phyloP scores from a whole-genome alignment of 2,888 invertebrate genomes.

The Bursaphelenchus okinawaensis region DNA sequence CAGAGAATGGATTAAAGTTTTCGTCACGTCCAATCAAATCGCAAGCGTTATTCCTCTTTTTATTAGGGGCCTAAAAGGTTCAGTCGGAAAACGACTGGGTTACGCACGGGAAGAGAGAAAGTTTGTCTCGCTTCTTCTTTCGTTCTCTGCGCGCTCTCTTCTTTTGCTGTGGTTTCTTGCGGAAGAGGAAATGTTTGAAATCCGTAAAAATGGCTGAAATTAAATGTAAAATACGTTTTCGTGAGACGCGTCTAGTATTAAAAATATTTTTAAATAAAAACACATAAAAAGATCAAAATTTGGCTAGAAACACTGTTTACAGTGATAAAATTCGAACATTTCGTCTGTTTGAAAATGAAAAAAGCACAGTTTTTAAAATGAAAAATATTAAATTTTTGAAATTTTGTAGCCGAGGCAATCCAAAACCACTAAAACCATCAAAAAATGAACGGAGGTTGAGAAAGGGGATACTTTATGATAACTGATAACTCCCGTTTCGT shows the following conservation, averaged over 20 bases:
- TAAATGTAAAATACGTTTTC: not conserved
- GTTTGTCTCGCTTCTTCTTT: not conserved
- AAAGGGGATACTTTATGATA: not conserved
- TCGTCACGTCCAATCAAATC: not conserved
- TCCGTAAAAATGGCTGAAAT: not conserved
- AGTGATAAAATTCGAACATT: not conserved
- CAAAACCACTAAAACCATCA: not conserved
- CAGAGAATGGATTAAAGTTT: not conserved
- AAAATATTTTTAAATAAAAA: not conserved
- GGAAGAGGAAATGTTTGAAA: no score
- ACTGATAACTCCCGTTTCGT: not conserved
- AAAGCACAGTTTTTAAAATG: no score
- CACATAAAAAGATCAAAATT: not conserved
- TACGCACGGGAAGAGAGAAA: not conserved
- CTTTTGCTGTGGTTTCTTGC: not conserved
- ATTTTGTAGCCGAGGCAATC: no score
- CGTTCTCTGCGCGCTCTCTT: not conserved
- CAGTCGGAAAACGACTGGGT: not conserved
- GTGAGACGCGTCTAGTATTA: no score
- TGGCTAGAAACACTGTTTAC: no score
- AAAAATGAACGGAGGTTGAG: not conserved
- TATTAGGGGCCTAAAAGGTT: not conserved
- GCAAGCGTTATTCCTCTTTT: not conserved
- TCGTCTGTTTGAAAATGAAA: not conserved
- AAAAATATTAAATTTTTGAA: no score